Percentiles rank a stretch among this genome's conserved stretches.
These are phyloP conservation scores for Chaetura pelagica DNA, from an alignment of 2,113 vertebrate genomes.

Conservation along the genomic window DNA sequence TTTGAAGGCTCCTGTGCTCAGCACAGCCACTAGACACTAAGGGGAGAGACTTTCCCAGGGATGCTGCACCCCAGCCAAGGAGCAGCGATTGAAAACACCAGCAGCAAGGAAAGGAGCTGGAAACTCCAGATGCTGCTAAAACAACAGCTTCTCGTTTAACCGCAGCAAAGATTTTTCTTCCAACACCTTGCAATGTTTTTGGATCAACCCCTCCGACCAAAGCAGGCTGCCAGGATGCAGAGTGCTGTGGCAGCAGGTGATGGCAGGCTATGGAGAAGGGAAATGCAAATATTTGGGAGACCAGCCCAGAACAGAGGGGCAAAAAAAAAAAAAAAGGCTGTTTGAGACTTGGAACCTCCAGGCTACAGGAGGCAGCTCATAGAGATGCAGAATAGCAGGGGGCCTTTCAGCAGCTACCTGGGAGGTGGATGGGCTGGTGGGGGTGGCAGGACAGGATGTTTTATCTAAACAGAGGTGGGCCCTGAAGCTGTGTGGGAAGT, in stretches of 20 bases:
- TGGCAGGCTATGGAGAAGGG: background rate
- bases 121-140: constrained; percentile 31
- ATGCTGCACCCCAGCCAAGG: background rate
- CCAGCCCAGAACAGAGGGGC: background rate
- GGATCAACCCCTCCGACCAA: background rate
- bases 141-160: background rate
- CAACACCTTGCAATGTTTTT: background rate
- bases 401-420: background rate
- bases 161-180: background rate
- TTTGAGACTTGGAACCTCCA: background rate
- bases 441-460: background rate
- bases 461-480: background rate
- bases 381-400: background rate
- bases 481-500: background rate
- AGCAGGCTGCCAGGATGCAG: background rate
- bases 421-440: background rate
- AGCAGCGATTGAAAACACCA: background rate
- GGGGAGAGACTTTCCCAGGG: background rate
- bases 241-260: background rate
- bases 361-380: background rate
- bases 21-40: background rate
- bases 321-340: too few species aligned
- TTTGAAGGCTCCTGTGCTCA: background rate
- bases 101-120: background rate
- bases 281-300: constrained; percentile 41